These are phyloP conservation scores for Ganaspis sp. DNA, from an alignment of 1,140 invertebrate genomes.

Conservation along the genomic window DNA sequence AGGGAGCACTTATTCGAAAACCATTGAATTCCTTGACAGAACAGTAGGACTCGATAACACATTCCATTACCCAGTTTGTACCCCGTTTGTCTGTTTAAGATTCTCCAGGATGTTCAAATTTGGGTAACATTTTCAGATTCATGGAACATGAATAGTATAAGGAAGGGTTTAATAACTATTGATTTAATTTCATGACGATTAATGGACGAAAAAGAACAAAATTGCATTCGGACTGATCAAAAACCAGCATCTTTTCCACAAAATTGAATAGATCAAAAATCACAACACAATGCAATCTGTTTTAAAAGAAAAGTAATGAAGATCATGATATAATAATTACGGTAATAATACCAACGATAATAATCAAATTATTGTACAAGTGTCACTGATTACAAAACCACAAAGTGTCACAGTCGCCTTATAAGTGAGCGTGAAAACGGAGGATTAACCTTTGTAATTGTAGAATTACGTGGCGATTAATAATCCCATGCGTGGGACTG, in stretches of 20 bases:
- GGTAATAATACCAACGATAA: too few species aligned
- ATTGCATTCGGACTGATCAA: too few species aligned
- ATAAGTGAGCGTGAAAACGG: constrained; percentile 66
- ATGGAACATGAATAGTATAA: background rate
- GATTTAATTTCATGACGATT: too few species aligned
- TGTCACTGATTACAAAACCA: background rate
- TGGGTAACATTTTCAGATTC: background rate
- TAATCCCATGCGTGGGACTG: constrained; percentile 72
- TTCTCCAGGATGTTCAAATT: background rate
- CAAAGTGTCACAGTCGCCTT: background rate
- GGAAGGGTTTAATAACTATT: too few species aligned
- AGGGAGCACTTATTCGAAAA: constrained; percentile 17
- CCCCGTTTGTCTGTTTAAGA: background rate
- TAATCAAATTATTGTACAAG: background rate
- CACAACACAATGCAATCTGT: too few species aligned
- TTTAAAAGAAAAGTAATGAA: too few species aligned
- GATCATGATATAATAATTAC: too few species aligned
- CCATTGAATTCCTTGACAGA: constrained; percentile 15
- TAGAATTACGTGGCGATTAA: constrained; percentile 72
- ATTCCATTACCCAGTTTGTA: too few species aligned
- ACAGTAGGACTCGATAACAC: background rate
- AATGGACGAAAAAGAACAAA: too few species aligned
- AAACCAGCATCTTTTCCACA: too few species aligned
- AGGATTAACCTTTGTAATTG: constrained; percentile 71
- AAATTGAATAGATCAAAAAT: too few species aligned